phyloP scores from a whole-genome alignment of 2,797 vertebrate species.

The Pantherophis vulpinus region DNA sequence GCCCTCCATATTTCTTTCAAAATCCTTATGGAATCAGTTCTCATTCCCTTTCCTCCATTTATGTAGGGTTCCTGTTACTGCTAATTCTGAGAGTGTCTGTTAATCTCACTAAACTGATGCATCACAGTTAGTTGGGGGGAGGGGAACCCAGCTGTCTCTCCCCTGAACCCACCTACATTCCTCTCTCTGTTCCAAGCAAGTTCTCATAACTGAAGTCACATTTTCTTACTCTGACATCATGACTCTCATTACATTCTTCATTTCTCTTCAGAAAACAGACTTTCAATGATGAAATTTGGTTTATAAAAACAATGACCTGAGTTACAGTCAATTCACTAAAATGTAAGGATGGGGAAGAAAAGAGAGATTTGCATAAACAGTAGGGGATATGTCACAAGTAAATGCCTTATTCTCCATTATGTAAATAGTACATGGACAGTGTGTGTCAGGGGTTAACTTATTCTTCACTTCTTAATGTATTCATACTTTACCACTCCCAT shows the following conservation, averaged over 20 bases:
- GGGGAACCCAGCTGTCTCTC: not conserved
- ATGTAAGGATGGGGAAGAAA: not conserved
- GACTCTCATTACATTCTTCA: not conserved
- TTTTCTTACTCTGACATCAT: not conserved
- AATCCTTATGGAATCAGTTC: not conserved
- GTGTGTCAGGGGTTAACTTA: too few relatives aligned
- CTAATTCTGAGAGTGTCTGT: not conserved
- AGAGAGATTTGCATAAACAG: not conserved
- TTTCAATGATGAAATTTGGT: not conserved
- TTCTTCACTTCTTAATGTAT: too few relatives aligned
- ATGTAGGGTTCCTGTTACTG: not conserved
- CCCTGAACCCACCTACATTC: not conserved
- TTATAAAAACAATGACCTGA: not conserved
- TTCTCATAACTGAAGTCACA: not conserved
- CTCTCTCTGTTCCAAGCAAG: not conserved
- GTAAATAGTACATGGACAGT: too few relatives aligned
- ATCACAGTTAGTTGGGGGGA: not conserved
- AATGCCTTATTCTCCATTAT: too few relatives aligned
- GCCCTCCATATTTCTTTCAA: constrained; percentile 5
- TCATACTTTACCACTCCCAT: too few relatives aligned
- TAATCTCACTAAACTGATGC: not conserved
- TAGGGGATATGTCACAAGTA: too few relatives aligned
- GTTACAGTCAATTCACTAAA: not conserved
- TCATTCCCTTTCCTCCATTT: not conserved
- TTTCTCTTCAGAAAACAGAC: not conserved